These are phyloP conservation scores for Spheniscus humboldti DNA, from an alignment of 2,797 vertebrate genomes.

Conservation along the genomic window DNA sequence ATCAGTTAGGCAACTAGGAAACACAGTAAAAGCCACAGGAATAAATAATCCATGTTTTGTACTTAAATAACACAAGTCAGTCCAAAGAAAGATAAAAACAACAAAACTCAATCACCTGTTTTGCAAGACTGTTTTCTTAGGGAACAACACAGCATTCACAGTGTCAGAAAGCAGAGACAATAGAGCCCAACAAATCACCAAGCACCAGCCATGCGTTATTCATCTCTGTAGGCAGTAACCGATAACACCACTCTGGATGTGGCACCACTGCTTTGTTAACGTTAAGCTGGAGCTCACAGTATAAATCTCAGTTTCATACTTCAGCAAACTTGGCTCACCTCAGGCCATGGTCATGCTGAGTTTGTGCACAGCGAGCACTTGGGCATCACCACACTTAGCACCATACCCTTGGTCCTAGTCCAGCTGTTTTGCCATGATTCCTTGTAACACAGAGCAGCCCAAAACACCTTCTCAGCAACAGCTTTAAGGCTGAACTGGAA, in stretches of 20 bases:
- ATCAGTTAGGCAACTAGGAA: background rate
- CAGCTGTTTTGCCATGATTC: accelerated
- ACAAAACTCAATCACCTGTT: background rate
- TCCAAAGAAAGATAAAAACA: background rate
- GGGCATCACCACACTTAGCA: accelerated
- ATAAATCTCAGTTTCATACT: too few relatives aligned
- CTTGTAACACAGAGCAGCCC: accelerated
- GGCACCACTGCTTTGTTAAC: accelerated
- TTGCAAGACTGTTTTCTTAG: background rate
- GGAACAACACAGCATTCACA: accelerated
- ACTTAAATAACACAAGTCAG: background rate
- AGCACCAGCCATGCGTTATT: accelerated
- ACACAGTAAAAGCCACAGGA: background rate
- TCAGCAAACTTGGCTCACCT: background rate
- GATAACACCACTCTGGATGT: accelerated
- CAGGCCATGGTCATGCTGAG: accelerated
- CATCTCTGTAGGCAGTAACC: accelerated
- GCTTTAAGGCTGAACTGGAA: background rate
- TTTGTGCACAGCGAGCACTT: accelerated
- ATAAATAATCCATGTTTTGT: background rate
- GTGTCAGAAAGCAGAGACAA: accelerated
- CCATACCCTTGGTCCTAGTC: accelerated
- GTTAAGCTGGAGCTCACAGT: accelerated
- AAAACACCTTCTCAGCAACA: accelerated
- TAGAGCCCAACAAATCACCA: background rate